These are phyloP conservation scores for Mustela erminea DNA, from an alignment of 2,797 vertebrate genomes.

Conservation along the genomic window DNA sequence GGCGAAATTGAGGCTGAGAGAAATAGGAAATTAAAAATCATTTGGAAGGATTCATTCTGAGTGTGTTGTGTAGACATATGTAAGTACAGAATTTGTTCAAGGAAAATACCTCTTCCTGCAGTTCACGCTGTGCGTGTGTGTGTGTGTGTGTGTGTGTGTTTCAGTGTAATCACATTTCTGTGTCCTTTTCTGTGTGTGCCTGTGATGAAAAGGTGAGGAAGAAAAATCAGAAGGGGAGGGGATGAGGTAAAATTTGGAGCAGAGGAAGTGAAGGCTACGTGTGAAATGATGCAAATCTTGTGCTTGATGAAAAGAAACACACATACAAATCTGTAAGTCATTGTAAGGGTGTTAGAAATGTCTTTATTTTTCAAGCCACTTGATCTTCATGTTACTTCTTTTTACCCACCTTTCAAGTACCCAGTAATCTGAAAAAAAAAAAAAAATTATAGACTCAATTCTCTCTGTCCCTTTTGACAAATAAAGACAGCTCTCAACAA, in stretches of 20 bases:
- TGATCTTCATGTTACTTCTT: background rate
- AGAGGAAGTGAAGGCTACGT: background rate
- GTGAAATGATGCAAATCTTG: background rate
- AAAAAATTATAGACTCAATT: background rate
- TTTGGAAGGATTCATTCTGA: background rate
- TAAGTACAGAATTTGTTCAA: background rate
- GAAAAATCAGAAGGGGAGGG: background rate
- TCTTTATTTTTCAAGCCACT: slow-evolving; percentile 4
- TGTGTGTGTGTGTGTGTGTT: background rate
- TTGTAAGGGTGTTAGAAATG: background rate
- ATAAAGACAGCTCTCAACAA: slow-evolving; percentile 61
- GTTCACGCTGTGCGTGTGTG: background rate
- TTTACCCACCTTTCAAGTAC: slow-evolving; percentile 47
- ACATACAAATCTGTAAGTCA: background rate
- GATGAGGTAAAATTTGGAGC: background rate
- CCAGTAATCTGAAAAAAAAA: slow-evolving; percentile 1
- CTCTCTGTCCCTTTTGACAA: slow-evolving; percentile 66
- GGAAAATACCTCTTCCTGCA: background rate
- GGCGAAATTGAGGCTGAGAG: background rate
- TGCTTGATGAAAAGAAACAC: background rate
- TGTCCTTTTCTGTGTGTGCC: background rate
- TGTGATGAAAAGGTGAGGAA: background rate
- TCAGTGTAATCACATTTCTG: background rate
- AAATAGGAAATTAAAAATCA: background rate
- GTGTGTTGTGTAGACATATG: background rate